phyloP scores from a whole-genome alignment of 2,888 invertebrate species.

The Agrotis ipsilon region DNA sequence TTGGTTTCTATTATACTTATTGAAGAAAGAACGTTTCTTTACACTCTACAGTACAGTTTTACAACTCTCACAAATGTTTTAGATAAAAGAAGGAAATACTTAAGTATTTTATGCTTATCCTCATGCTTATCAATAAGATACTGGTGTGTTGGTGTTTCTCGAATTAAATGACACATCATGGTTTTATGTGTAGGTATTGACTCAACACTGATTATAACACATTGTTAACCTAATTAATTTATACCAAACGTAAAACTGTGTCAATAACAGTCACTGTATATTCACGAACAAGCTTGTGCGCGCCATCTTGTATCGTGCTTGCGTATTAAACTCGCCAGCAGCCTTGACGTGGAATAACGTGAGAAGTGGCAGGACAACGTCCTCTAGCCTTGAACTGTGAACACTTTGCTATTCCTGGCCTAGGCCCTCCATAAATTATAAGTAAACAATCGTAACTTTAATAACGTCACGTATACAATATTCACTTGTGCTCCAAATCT shows the following conservation, averaged over 20 bases:
- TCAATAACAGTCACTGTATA: neutral
- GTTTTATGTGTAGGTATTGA: slow-evolving; percentile 11
- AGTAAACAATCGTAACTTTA: neutral
- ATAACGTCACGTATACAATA: neutral
- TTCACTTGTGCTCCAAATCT: neutral
- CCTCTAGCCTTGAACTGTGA: slow-evolving; percentile 29
- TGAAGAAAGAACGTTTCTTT: too few relatives aligned
- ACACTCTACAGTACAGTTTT: neutral
- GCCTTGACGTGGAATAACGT: neutral
- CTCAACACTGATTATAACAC: slow-evolving; percentile 3
- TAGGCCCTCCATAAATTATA: neutral
- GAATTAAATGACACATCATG: slow-evolving; percentile 22
- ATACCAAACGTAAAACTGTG: too few relatives aligned
- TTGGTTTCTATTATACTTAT: too few relatives aligned
- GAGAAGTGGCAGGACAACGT: slow-evolving; percentile 1
- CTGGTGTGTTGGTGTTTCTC: neutral
- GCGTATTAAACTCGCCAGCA: slow-evolving; percentile 5
- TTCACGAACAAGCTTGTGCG: slow-evolving; percentile 4
- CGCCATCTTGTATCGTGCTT: slow-evolving; percentile 35
- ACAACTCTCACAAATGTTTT: neutral
- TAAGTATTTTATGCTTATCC: too few relatives aligned
- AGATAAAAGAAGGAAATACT: neutral
- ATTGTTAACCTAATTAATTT: too few relatives aligned
- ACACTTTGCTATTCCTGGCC: neutral
- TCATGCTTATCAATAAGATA: slow-evolving; percentile 19